Evolutionary conservation across 2,113 vertebrate genomes (phyloP).

Genomic region (Colius striatus): DNA sequence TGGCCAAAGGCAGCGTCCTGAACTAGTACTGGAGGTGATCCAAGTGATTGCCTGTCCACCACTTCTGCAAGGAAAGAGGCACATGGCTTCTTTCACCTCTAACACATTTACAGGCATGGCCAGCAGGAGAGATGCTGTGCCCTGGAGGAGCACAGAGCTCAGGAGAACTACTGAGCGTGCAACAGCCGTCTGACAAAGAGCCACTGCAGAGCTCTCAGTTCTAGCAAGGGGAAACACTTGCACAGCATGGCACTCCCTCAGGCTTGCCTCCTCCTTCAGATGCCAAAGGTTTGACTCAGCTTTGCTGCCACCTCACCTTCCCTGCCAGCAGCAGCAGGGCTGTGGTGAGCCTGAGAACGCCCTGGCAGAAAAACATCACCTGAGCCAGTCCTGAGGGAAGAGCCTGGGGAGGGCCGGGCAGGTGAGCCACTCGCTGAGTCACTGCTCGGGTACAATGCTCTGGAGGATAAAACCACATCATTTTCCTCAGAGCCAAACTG

Average conservation of each 20-base stretch:
- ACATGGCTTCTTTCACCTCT: neutral
- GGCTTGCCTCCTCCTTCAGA: neutral
- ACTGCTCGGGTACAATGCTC: neutral
- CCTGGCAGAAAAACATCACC: neutral
- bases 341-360: neutral
- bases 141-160: neutral
- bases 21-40: neutral
- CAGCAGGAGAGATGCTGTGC: neutral
- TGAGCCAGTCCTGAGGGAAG: neutral
- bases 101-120: neutral
- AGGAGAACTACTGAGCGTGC: neutral
- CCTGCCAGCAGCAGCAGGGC: neutral
- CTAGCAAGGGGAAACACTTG: neutral
- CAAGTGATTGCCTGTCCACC: neutral
- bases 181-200: neutral
- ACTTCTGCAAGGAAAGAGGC: neutral
- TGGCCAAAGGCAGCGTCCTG: neutral
- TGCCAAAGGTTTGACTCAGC: neutral
- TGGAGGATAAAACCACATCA: neutral
- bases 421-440: constrained; percentile 11
- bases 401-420: neutral
- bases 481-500: neutral
- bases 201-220: neutral
- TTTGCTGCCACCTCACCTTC: neutral
- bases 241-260: fast-evolving